Conservation (phyloP, 1,140 invertebrate species). For the Zaprionus lachaisei region DNA sequence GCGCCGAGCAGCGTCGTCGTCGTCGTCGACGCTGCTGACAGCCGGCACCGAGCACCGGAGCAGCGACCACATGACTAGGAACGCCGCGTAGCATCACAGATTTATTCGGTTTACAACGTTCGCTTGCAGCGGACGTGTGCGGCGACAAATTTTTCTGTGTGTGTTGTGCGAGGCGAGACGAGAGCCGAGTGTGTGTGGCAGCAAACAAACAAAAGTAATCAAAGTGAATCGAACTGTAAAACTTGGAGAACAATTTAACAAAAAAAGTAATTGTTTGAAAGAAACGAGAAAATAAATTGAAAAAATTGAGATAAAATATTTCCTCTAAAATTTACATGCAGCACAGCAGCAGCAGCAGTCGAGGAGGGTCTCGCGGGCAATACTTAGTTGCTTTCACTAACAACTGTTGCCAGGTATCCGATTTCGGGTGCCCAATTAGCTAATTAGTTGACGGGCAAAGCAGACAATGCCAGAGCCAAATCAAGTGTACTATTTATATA, state of each 20-base stretch:
- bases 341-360: background rate
- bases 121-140: constrained; percentile 69
- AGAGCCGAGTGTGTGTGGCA: background rate
- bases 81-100: constrained; percentile 60
- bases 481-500: constrained; percentile 13
- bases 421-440: constrained; percentile 7
- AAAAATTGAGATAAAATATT: background rate
- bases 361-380: background rate
- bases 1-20: constrained; percentile 4
- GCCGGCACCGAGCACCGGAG: constrained; percentile 29
- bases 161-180: constrained; percentile 21
- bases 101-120: constrained; percentile 78
- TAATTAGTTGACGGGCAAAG: background rate
- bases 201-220: background rate
- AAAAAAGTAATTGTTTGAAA: background rate
- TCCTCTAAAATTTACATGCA: background rate
- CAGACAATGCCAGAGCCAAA: constrained; percentile 17
- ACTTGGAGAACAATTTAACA: background rate
- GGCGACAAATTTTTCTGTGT: constrained; percentile 38
- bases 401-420: constrained; percentile 5
- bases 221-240: background rate
- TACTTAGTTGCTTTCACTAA: background rate
- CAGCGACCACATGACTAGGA: constrained; percentile 56
- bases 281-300: background rate
- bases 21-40: background rate